Evolutionary conservation across 2,113 vertebrate species (phyloP), one percentile per base, ranked within the genome.

Genomic region (Todiramphus chloris): DNA sequence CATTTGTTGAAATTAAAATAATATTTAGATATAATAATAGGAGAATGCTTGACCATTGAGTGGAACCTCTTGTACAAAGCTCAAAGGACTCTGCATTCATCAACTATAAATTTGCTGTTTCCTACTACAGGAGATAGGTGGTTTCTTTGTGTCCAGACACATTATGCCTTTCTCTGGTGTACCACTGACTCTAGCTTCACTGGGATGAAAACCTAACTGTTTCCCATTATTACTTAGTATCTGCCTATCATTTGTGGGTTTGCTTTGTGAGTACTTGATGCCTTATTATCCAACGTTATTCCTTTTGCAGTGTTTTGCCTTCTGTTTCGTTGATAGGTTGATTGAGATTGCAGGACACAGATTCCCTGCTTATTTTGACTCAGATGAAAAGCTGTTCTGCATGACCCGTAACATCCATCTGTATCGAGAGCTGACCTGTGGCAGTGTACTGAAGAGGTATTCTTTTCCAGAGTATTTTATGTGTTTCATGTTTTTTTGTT

Each of bases 371-470:
- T 98, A 98, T 62, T 99, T 98, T 97, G 96, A 96, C 56, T 96
- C 73, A 0, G 96, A 98, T 94, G 98, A 98, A 97, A 98, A 98
- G 31, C 89, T 99, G 62, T 89, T 98, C 94, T 95, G 92, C 90
- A 98, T 98, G 98, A 98, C 98, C 19, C 64, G 85, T 50, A 98
- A 96, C 50, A 86, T 99, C 93, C 97, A 98, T 84, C 81, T 99
- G 78, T 99, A 98, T 94, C 97, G 94, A 89, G 98, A 99, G 63
- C 98, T 99, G 79, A 99, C 98, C 69, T 99, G 98, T 93, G 96
- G 96, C 85, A 97, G 97, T 89, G 98, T 99, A 44, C 97, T 98
- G 15, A 98, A 97, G 89, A 98, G 98, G 98, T 99, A 97, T 46
- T 68, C 12, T 62, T 84, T 51, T 43, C 35, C 59, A 64, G 51